A percentile compares a stretch with the other conserved stretches of the same genome.
Evolutionary conservation across 2,888 invertebrate genomes (phyloP).

Genomic region (Adelphocoris suturalis): DNA sequence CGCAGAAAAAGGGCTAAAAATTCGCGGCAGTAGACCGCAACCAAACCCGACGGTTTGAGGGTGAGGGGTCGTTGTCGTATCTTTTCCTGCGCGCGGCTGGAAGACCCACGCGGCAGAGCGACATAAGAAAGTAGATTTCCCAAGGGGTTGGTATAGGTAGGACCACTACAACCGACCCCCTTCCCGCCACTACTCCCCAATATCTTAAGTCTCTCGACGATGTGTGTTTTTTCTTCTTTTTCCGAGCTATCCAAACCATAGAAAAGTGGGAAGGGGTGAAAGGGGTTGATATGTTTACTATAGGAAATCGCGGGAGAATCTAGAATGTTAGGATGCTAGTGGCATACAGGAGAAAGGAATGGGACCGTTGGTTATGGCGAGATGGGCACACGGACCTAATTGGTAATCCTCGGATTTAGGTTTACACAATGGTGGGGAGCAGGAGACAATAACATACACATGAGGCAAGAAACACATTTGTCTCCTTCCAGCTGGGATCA

Average conservation of each 20-base stretch:
- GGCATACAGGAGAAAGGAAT: no score
- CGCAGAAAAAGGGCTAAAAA: not conserved
- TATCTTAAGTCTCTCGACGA: not conserved
- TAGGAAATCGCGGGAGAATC: not conserved
- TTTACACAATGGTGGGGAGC: no score
- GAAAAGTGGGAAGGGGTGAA: not conserved
- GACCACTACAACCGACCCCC: constrained; percentile 1
- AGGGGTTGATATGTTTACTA: not conserved
- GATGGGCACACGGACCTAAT: no score
- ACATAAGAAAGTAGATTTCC: constrained; percentile 36
- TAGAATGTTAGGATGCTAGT: no score
- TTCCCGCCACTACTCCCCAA: not conserved
- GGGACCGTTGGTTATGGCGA: no score
- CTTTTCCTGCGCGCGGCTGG: not conserved
- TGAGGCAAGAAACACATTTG: no score
- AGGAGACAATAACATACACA: no score
- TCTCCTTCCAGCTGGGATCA: no score
- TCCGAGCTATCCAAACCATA: not conserved
- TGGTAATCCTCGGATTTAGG: no score
- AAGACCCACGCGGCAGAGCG: not conserved
- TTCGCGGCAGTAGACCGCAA: not conserved
- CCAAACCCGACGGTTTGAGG: constrained; percentile 22
- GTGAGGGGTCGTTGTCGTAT: not conserved
- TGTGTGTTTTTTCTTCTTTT: not conserved
- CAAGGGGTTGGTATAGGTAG: constrained; percentile 1